Evolutionary conservation across 2,797 vertebrate species (phyloP), one percentile per base, ranked within the genome.

Genomic region (Enteromius anoplus): DNA sequence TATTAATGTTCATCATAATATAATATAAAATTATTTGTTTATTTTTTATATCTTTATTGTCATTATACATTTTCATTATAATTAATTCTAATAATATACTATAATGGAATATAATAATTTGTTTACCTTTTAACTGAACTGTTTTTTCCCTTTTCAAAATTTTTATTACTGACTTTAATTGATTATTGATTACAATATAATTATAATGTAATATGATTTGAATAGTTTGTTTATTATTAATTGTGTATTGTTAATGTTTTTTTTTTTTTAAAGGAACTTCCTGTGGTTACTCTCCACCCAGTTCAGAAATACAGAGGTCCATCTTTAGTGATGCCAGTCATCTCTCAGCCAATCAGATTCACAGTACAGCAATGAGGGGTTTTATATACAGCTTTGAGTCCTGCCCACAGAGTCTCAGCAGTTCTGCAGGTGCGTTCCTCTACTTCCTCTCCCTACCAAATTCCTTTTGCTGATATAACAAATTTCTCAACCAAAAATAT

Each of bases 371-470:
- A 58, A 6, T 76, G 34, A 68, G 51, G 19, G 49, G 49, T 6
- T 77, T 55, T 42, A 70, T 29, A 7, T 53, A 83, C 65, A 60
- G 40, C 26, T 78, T 40, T 66, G 34, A n/a, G 17, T 64, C 37
- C 34, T 72, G 14, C 62, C 81, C 75, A 77, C 81, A 77, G 23
- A 83, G 64, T 75, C 65, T 77, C 29, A 78, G 49, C 51, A 77
- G 81, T 49, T 83, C 73, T 26, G 40, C 40, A 60, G 81, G 81
- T 83, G 19, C 6, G 26, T 76, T 69, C 17, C 23, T 62, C 12
- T 58, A 49, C 32, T 26, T 42, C 4, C 64, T 21, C 62, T 19
- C 15, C 15, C 68, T 11, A 51, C 12, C 45, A 51, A 66, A 79
- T 23, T 66, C 37, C 19, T 19, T 70, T 47, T 47, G 42, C 15